Conservation (phyloP, 2,797 vertebrate species). For the Chromobotia macracanthus region DNA sequence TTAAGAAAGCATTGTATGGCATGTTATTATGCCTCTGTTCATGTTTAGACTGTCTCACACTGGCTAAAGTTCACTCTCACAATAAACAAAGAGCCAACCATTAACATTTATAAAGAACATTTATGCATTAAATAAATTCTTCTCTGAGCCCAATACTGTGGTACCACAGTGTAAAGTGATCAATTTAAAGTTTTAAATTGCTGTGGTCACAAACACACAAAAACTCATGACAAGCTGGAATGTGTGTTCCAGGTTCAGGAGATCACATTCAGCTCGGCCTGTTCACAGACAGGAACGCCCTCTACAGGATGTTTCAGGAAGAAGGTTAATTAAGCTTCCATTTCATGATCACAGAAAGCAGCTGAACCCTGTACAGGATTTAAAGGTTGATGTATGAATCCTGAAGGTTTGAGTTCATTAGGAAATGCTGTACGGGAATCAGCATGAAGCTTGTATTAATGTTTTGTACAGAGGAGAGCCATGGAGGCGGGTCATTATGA, state of each 20-base stretch:
- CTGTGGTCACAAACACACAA: neutral
- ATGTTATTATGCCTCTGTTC: neutral
- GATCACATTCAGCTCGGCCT: conserved; percentile 88
- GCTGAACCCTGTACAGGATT: too few species aligned
- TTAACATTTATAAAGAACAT: too few species aligned
- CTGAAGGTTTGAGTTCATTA: neutral
- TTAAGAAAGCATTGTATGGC: too few species aligned
- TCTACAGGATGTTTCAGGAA: conserved; percentile 86
- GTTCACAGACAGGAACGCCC: conserved; percentile 83
- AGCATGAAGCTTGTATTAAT: neutral
- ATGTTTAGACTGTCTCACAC: conserved; percentile 81
- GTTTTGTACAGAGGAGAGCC: conserved; percentile 80
- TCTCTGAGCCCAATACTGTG: too few species aligned
- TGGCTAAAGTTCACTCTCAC: conserved; percentile 76
- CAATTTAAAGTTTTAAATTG: neutral
- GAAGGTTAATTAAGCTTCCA: conserved; percentile 79
- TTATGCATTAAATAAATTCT: too few species aligned
- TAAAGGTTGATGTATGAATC: too few species aligned
- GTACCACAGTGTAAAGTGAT: too few species aligned
- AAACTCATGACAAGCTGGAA: conserved; percentile 68
- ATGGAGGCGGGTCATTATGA: conserved; percentile 91
- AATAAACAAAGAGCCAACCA: conserved; percentile 67
- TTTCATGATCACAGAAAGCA: neutral
- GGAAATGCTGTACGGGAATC: neutral
- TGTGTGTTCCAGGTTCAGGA: conserved; percentile 75